These are phyloP conservation scores for Spheniscus mendiculus DNA, from an alignment of 2,113 vertebrate species.

Conservation along the genomic window DNA sequence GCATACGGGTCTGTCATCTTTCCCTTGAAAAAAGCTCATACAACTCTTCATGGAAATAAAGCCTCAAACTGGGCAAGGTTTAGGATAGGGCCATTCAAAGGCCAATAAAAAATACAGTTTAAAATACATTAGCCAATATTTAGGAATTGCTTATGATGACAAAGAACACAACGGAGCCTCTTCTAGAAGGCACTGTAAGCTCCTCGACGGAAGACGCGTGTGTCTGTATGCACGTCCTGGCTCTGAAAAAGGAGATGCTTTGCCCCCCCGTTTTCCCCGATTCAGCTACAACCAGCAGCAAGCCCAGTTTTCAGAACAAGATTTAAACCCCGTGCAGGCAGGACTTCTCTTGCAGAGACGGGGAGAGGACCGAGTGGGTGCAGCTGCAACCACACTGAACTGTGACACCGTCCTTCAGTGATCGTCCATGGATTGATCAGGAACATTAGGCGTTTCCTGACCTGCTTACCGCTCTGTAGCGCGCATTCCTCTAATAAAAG, in stretches of 20 bases:
- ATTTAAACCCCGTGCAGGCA: not conserved
- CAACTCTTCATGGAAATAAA: not conserved
- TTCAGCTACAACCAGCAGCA: not conserved
- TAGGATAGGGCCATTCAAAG: not conserved
- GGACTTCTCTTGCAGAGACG: not conserved
- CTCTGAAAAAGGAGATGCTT: not conserved
- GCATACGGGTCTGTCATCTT: not conserved
- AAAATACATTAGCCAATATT: not conserved
- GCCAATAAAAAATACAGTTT: not conserved
- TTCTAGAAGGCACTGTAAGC: not conserved
- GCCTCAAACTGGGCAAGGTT: not conserved
- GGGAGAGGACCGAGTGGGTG: not conserved
- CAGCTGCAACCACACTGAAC: not conserved
- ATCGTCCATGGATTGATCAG: not conserved
- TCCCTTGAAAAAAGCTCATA: not conserved
- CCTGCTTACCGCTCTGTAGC: not conserved
- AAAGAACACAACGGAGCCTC: not conserved
- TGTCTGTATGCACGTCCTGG: not conserved
- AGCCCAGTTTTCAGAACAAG: not conserved
- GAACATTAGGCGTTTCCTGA: not conserved
- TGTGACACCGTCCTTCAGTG: not conserved
- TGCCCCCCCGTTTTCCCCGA: not conserved
- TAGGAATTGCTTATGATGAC: not conserved
- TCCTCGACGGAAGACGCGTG: not conserved
- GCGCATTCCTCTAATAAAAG: not conserved